Percentiles rank a stretch among this genome's conserved stretches.
These are phyloP conservation scores for Alcedo quadribrachys DNA, from an alignment of 2,797 vertebrate species.

Conservation along the genomic window DNA sequence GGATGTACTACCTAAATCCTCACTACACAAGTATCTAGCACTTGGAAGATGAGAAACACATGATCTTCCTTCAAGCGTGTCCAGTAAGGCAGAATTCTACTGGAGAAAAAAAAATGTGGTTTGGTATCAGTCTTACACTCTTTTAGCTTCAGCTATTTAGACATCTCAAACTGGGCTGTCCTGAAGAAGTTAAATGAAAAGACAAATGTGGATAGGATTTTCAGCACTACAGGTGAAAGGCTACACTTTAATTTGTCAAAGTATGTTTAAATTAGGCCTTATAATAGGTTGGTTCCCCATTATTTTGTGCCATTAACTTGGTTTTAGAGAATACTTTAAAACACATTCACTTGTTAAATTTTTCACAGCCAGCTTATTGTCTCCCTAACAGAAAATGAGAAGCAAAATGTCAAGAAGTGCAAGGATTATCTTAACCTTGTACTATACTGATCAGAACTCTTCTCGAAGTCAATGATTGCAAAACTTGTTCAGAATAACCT, in stretches of 20 bases:
- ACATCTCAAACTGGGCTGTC: constrained; percentile 15
- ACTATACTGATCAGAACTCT: constrained; percentile 69
- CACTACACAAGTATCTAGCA: not conserved
- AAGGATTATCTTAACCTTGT: constrained; percentile 75
- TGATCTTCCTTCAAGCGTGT: not conserved
- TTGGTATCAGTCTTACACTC: constrained; percentile 31
- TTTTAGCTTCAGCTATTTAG: constrained; percentile 55
- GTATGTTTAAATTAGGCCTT: constrained; percentile 78
- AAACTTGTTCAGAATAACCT: constrained; percentile 73
- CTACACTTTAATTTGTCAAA: constrained; percentile 78
- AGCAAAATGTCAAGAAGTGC: constrained; percentile 78
- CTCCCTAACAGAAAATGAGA: constrained; percentile 72
- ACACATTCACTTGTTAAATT: constrained; percentile 69
- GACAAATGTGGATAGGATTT: constrained; percentile 66
- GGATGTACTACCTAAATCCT: not conserved
- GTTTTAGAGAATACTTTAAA: constrained; percentile 77
- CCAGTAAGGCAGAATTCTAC: not conserved
- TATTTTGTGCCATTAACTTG: constrained; percentile 80
- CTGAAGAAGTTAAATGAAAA: constrained; percentile 71
- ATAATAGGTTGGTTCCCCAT: constrained; percentile 76
- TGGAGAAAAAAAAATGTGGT: constrained; percentile 15
- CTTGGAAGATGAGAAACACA: not conserved
- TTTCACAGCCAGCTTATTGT: constrained; percentile 64
- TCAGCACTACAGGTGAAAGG: constrained; percentile 75
- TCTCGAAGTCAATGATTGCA: constrained; percentile 69